These are phyloP conservation scores for Bombylius discolor DNA, from an alignment of 2,888 invertebrate genomes.

Conservation along the genomic window DNA sequence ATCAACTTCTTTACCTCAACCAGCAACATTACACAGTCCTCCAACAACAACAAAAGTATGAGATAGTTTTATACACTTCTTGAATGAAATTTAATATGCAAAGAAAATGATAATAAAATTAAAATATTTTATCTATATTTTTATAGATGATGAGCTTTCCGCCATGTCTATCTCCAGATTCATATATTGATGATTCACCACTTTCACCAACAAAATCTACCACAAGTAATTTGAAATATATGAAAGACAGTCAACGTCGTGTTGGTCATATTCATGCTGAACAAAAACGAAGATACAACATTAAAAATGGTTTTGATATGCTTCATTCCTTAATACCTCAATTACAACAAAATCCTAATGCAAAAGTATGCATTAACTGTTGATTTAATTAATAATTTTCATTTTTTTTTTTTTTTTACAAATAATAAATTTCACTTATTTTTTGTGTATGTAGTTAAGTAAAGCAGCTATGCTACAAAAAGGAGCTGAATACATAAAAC, in stretches of 20 bases:
- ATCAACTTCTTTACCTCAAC: slow-evolving; percentile 28
- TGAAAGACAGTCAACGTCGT: slow-evolving; percentile 52
- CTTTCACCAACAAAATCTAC: slow-evolving; percentile 44
- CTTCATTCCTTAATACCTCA: slow-evolving; percentile 86
- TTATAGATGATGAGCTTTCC: slow-evolving; percentile 24
- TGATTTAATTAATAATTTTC: neutral
- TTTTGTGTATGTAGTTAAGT: slow-evolving; percentile 48
- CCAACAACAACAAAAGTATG: slow-evolving; percentile 14
- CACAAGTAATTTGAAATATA: slow-evolving; percentile 37
- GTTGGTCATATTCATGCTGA: slow-evolving; percentile 91
- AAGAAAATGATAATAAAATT: neutral
- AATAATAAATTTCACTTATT: neutral
- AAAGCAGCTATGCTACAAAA: slow-evolving; percentile 96
- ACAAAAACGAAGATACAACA: slow-evolving; percentile 89
- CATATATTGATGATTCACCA: slow-evolving; percentile 39
- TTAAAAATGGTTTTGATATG: slow-evolving; percentile 92
- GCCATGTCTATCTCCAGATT: slow-evolving; percentile 27
- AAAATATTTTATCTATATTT: neutral
- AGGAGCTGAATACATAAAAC: slow-evolving; percentile 89
- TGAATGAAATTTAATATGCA: no score
- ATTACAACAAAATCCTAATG: slow-evolving; percentile 75
- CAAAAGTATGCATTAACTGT: slow-evolving; percentile 47
- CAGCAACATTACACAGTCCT: slow-evolving; percentile 27
- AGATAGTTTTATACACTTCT: neutral
- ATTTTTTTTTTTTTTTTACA: neutral